Evolutionary conservation across 2,888 invertebrate species (phyloP).

Genomic region (Ormia ochracea): DNA sequence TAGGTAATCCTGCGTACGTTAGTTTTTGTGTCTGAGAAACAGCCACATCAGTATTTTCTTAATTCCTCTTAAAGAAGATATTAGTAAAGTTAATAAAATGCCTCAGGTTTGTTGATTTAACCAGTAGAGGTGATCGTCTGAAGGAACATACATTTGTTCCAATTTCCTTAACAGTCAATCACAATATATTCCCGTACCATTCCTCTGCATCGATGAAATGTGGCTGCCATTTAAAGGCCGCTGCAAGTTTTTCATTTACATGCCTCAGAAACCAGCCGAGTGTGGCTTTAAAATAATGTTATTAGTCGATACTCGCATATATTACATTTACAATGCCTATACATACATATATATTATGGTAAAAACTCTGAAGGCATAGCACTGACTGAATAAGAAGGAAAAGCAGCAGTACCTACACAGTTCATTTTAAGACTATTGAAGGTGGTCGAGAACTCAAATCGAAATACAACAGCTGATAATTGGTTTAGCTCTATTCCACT

Average conservation of each 20-base stretch:
- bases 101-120: too few relatives aligned
- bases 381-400: constrained; percentile 35
- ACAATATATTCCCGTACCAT: too few relatives aligned
- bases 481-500: constrained; percentile 59
- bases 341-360: constrained; percentile 60
- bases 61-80: too few relatives aligned
- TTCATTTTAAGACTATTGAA: constrained; percentile 54
- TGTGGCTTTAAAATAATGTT: constrained; percentile 59
- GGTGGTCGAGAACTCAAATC: constrained; percentile 5
- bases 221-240: constrained; percentile 57
- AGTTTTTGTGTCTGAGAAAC: too few relatives aligned
- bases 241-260: constrained; percentile 47
- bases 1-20: too few relatives aligned
- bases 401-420: constrained; percentile 47
- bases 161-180: too few relatives aligned
- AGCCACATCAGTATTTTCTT: too few relatives aligned
- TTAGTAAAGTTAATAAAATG: too few relatives aligned
- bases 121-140: too few relatives aligned
- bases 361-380: constrained; percentile 60
- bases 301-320: constrained; percentile 14
- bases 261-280: constrained; percentile 60
- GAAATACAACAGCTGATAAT: constrained; percentile 43
- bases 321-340: constrained; percentile 18
- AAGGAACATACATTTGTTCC: too few relatives aligned
- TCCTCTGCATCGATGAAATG: constrained; percentile 62